These are phyloP conservation scores for Actinernus sp. DNA, from an alignment of 92 coral and sea anemone genomes.

Conservation along the genomic window DNA sequence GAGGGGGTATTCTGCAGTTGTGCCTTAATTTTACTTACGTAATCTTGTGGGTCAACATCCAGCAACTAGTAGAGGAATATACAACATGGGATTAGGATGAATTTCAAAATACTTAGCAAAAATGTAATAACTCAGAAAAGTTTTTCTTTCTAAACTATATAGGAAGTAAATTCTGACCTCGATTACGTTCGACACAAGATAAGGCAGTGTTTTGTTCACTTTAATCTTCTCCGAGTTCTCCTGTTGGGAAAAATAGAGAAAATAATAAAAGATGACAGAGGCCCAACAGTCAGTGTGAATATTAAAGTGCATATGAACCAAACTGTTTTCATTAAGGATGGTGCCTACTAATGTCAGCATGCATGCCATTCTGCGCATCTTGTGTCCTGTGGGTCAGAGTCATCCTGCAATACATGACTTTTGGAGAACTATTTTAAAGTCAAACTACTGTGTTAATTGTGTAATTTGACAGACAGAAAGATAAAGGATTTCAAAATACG, in stretches of 20 bases:
- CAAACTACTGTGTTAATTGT: no score
- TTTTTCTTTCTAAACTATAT: neutral
- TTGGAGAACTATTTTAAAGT: neutral
- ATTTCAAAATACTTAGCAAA: neutral
- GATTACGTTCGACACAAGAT: constrained; percentile 96
- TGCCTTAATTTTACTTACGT: constrained; percentile 56
- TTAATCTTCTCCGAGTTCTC: constrained; percentile 98
- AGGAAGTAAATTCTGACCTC: constrained; percentile 72
- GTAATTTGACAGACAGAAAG: no score
- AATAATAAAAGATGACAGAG: no score
- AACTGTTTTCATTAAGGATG: no score
- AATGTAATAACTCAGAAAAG: neutral
- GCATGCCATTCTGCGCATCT: no score
- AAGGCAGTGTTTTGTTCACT: constrained; percentile 98
- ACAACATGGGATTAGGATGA: neutral
- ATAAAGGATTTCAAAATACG: no score
- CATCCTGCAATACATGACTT: no score
- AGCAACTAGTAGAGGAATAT: constrained; percentile 56
- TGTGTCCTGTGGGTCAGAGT: no score
- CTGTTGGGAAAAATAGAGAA: constrained; percentile 43
- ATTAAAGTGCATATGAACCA: no score
- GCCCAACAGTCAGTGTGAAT: no score
- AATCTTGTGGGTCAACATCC: constrained; percentile 98
- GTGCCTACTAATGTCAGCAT: no score
- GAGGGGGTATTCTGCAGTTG: no score